A percentile compares a stretch with the other conserved stretches of the same genome.
Evolutionary conservation across 2,113 vertebrate genomes (phyloP).

Genomic region (Candoia aspera): DNA sequence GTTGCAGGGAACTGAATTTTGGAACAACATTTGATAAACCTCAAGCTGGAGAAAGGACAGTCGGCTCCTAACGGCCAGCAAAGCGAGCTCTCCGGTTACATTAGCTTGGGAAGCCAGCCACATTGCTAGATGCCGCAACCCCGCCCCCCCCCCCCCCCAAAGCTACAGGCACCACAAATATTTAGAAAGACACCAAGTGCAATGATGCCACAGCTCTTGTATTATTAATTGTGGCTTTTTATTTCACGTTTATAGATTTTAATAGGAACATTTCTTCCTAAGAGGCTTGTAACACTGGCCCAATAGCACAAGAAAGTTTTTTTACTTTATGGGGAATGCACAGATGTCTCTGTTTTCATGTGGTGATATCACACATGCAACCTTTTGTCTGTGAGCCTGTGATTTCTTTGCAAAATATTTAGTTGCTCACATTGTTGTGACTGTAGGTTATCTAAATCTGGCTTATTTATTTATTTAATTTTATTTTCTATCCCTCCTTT

Average conservation of each 20-base stretch:
- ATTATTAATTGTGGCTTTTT: neutral
- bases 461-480: too few species aligned
- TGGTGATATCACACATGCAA: neutral
- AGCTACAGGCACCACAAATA: neutral
- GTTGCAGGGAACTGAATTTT: neutral
- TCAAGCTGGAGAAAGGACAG: neutral
- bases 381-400: neutral
- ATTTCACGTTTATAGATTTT: neutral
- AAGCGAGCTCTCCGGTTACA: neutral
- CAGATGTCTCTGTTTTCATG: neutral
- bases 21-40: conserved; percentile 9
- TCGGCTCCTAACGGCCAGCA: neutral
- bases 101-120: conserved; percentile 6
- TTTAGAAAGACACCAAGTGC: neutral
- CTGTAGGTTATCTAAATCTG: neutral
- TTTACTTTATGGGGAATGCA: neutral
- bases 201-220: neutral
- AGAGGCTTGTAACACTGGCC: neutral
- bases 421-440: neutral
- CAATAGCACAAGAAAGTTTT: neutral
- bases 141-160: too few species aligned
- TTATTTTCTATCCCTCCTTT: too few species aligned
- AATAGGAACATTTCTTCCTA: neutral
- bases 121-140: neutral
- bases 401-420: neutral